phyloP scores from a whole-genome alignment of 2,797 vertebrate species.

The Crocodylus rhombifer region DNA sequence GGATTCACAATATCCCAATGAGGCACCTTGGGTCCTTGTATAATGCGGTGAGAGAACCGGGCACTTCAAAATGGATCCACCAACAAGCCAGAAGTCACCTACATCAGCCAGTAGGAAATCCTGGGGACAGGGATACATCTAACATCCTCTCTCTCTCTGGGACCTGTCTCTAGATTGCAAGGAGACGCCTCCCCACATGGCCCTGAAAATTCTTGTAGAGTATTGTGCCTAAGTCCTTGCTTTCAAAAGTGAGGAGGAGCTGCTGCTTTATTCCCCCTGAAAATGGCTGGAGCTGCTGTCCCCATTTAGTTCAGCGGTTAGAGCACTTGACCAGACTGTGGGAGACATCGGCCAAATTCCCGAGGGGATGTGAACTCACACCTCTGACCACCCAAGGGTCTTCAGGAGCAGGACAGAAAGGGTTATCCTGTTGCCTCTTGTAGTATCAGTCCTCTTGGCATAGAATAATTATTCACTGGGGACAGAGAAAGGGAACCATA shows the following conservation, averaged over 20 bases:
- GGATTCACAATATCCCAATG: fast-evolving
- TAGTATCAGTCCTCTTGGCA: fast-evolving
- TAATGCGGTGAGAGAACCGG: fast-evolving
- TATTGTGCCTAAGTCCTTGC: not conserved
- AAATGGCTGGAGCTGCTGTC: fast-evolving
- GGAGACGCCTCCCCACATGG: not conserved
- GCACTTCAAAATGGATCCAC: not conserved
- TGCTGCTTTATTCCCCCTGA: fast-evolving
- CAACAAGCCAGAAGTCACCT: not conserved
- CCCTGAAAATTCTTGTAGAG: not conserved
- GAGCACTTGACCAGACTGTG: not conserved
- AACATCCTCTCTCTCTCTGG: not conserved
- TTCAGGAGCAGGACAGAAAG: not conserved
- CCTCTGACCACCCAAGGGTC: not conserved
- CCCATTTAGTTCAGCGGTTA: not conserved
- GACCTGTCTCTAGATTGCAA: not conserved
- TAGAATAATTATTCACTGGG: not conserved
- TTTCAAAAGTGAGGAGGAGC: fast-evolving
- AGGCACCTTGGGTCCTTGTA: fast-evolving
- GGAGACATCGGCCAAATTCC: not conserved
- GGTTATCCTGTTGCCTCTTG: too few species aligned
- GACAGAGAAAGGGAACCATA: not conserved
- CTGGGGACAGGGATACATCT: not conserved
- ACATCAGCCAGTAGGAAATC: fast-evolving
- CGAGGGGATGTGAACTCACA: not conserved